A percentile compares a stretch with the other conserved stretches of the same genome.
These are phyloP conservation scores for Amblyraja radiata DNA, from an alignment of 2,797 vertebrate genomes.

Conservation along the genomic window DNA sequence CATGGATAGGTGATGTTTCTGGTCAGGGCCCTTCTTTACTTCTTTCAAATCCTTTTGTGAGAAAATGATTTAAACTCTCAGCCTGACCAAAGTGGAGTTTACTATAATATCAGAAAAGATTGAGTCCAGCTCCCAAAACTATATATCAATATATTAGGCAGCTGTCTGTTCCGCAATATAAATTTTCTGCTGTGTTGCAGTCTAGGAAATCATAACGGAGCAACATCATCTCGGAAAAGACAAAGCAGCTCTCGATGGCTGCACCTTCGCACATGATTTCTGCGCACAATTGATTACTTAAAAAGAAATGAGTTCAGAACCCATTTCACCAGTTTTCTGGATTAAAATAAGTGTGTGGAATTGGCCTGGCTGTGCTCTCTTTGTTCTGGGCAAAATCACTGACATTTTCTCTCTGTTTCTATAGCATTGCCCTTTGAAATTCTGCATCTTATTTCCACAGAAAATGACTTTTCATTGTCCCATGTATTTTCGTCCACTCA, in stretches of 20 bases:
- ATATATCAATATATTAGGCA: neutral
- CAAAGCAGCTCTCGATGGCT: neutral
- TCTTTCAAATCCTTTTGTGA: neutral
- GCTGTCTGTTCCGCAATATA: neutral
- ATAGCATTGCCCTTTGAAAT: neutral
- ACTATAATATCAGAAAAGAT: neutral
- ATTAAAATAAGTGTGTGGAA: neutral
- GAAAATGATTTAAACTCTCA: neutral
- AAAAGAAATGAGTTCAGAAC: neutral
- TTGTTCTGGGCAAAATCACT: slow-evolving; percentile 1
- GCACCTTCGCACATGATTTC: neutral
- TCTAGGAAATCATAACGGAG: neutral
- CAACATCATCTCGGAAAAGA: neutral
- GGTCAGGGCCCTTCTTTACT: no score
- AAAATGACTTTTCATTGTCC: neutral
- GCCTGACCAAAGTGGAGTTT: neutral
- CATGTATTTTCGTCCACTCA: neutral
- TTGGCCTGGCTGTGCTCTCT: neutral
- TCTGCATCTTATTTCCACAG: neutral
- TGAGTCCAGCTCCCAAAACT: neutral
- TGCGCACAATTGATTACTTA: neutral
- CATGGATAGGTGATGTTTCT: no score
- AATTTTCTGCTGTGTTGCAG: neutral
- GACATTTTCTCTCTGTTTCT: neutral
- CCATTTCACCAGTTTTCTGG: no score